Percentiles rank a stretch among this genome's conserved stretches.
Conservation (phyloP, 2,797 vertebrate species). For the Austrolebias charrua region DNA sequence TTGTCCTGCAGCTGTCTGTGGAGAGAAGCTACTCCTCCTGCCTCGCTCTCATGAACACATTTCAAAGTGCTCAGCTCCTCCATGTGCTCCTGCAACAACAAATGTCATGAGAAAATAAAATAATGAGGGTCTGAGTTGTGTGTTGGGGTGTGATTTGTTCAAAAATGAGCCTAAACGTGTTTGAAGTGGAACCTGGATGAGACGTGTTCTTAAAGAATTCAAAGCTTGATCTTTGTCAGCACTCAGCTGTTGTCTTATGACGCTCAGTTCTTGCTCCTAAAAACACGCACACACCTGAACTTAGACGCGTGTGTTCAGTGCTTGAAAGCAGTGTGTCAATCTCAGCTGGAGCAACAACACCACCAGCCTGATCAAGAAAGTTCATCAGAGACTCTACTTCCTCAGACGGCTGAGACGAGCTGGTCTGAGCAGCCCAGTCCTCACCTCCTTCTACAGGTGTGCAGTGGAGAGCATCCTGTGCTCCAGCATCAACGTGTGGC, state of each 20-base stretch:
- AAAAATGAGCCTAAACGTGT: background rate
- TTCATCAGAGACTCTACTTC: no score
- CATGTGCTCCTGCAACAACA: conserved; percentile 78
- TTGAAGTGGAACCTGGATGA: conserved; percentile 64
- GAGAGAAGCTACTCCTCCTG: conserved; percentile 48
- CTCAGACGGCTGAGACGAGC: no score
- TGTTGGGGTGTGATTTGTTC: background rate
- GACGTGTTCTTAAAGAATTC: conserved; percentile 65
- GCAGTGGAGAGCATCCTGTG: no score
- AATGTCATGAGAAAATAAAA: background rate
- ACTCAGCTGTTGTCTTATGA: conserved; percentile 70
- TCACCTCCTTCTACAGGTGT: no score
- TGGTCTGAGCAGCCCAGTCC: no score
- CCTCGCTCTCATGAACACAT: conserved; percentile 44
- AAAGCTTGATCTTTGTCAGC: conserved; percentile 65
- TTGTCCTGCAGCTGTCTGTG: conserved; percentile 74
- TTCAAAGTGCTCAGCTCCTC: conserved; percentile 77
- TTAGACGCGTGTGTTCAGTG: background rate
- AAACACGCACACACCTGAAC: conserved; percentile 2
- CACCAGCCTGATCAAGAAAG: no score
- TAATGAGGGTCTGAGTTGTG: no score
- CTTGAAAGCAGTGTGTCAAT: no score
- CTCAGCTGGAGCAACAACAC: no score
- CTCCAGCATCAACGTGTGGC: no score
- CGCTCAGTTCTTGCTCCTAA: conserved; percentile 72